Base-by-base conservation (phyloP, 2,113 vertebrate species). In the Scomber scombrus region DNA sequence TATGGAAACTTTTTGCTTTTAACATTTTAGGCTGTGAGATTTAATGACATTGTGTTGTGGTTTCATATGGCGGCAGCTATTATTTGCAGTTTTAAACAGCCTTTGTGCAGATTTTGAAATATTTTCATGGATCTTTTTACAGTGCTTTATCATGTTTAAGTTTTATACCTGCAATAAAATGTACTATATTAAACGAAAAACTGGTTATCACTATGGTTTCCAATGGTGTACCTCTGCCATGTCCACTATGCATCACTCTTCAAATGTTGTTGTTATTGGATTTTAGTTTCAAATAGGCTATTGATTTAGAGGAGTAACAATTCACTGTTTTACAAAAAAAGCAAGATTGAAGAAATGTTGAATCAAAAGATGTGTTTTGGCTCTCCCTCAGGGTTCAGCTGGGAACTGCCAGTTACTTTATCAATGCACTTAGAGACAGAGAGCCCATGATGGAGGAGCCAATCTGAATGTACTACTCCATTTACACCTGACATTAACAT, bases 131-230 rank as follows among this genome's bases (percentile, higher is more conserved):
- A 26, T 26, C 1, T 26, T 26, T 56, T 57, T 56, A 54, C 14
- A 29, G 15, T 64, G 14, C 61, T 0, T 40, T 61, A 0, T 18
- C 10, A 40, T 3, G 5, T 64, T 73, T 8, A 54, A 54, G n/a
- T 10, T 45, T 67, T 82, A 60, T 10, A 61, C 13, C 60, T 78
- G 51, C 56, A 78, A 65, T 84, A 64, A 89, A 78, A 64, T 56
- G 8, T 74, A 74, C 23, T 60, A 55, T 5, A 29, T 49, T 21
- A 4, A 68, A 31, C 0, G 4, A 52, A 61, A 34, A 60, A 46
- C 11, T 40, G 16, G 5, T 61, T 5, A 66, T 21, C 5, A 49
- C 8, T 15, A 16, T 26, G 0, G 13, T 21, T 40, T 9, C 34
- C 8, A 40, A 40, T 40, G 34, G 34, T 40, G 23, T 26, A 26